phyloP scores from a whole-genome alignment of 2,888 invertebrate genomes.

The Tetragonula carbonaria region DNA sequence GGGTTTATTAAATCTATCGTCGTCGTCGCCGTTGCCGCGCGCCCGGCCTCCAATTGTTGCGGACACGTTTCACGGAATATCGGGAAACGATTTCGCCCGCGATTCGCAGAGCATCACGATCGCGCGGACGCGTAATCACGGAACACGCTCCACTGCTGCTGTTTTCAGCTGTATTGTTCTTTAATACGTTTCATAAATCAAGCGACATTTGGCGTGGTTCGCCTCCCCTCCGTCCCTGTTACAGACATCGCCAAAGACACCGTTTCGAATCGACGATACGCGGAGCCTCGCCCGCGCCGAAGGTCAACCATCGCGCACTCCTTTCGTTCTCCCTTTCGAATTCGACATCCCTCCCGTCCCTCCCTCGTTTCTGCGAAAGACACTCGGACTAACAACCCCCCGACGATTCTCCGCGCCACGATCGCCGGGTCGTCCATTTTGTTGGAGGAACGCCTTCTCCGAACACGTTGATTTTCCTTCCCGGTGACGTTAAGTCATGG shows the following conservation, averaged over 20 bases:
- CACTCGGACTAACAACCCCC: slow-evolving; percentile 35
- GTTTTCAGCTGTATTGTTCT: slow-evolving; percentile 28
- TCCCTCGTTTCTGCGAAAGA: slow-evolving; percentile 23
- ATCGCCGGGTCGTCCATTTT: slow-evolving; percentile 59
- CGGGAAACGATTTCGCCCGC: slow-evolving; percentile 4
- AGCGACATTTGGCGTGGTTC: slow-evolving; percentile 31
- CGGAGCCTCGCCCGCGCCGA: neutral
- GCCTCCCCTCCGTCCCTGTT: neutral
- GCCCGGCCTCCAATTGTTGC: neutral
- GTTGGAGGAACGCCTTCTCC: slow-evolving; percentile 61
- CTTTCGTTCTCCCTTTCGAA: slow-evolving; percentile 9
- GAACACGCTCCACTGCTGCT: neutral
- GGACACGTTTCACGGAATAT: neutral
- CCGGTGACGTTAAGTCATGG: slow-evolving; percentile 62
- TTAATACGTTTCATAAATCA: slow-evolving; percentile 44
- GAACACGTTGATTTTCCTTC: slow-evolving; percentile 62
- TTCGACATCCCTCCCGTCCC: neutral
- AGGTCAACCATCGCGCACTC: slow-evolving; percentile 21
- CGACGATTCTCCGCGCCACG: slow-evolving; percentile 6
- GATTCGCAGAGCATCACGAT: neutral
- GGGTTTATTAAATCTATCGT: slow-evolving; percentile 49
- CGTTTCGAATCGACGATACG: slow-evolving; percentile 45
- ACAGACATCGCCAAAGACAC: neutral
- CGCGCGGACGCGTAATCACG: slow-evolving; percentile 26
- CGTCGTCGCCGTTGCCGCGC: no score